Base-by-base conservation (phyloP, 2,113 vertebrate genomes). In the Larimichthys polyactis region DNA sequence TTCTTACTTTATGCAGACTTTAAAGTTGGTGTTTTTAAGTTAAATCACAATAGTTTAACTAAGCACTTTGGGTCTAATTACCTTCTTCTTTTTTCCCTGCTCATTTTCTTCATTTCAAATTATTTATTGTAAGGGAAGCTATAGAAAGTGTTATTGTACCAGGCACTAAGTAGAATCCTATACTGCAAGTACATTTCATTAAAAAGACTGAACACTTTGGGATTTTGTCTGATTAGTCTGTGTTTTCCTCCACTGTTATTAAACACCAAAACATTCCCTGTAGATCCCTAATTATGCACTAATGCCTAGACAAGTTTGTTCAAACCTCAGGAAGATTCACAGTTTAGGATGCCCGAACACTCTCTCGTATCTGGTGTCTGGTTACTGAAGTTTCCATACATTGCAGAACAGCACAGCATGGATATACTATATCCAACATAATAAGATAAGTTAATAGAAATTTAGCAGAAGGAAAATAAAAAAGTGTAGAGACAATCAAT, bases 261-360 rank as follows among this genome's bases (percentile, higher is more conserved):
- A 78, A 85, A 87, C 79, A 78, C 24, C 54, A 74, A 51, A 36
- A 7, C 40, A 51, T 66, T 72, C 76, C 82, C 66, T 8, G 20
- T 48, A 76, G 76, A 74, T 59, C 44, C 46, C 54, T 81, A 69
- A 85, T 87, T 85, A 85, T 81, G 57, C 76, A 67, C 57, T 69
- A 78, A 73, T 78, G 52, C 76, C 55, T 79, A 72, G 63, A 74
- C 59, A 81, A 55, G 77, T 81, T 70, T 77, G 75, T 51, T 69
- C 63, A 77, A 71, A 79, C 46, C 76, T 69, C 43, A 59, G 20
- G 48, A 62, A 67, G 80, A 74, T 62, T 55, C 17, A 64, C 66
- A 68, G 57, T 40, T 27, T 19, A 15, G 43, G 44, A 71, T 20
- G 46, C 62, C 54, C 9, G 1, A 24, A 64, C 55, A 71, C 29